Percentiles rank a stretch among this genome's conserved stretches.
phyloP scores from a whole-genome alignment of 1,140 invertebrate species.

The Probaryconus sp. region DNA sequence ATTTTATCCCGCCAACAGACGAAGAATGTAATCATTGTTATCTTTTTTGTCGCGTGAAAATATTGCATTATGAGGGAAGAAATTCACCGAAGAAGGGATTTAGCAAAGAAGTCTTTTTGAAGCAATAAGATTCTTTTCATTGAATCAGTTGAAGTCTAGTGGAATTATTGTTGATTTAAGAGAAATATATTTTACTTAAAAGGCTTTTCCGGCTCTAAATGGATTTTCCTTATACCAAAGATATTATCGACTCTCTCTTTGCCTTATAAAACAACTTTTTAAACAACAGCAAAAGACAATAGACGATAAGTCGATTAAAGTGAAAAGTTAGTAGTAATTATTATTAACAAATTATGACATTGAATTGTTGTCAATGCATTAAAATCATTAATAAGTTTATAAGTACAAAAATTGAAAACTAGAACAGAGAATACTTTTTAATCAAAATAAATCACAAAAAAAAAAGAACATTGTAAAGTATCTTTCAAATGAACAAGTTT shows the following conservation, averaged over 20 bases:
- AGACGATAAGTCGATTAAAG: too few relatives aligned
- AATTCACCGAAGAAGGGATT: conserved; percentile 10
- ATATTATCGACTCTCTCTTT: conserved; percentile 7
- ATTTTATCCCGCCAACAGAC: too few relatives aligned
- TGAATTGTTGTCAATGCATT: too few relatives aligned
- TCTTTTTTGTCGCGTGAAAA: conserved; percentile 3
- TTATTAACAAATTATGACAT: too few relatives aligned
- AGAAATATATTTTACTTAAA: conserved; percentile 27
- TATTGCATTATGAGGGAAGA: conserved; percentile 21
- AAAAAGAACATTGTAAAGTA: too few relatives aligned
- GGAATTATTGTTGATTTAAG: conserved; percentile 32
- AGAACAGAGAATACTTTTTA: too few relatives aligned
- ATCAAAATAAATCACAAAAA: too few relatives aligned
- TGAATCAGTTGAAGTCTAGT: conserved; percentile 22
- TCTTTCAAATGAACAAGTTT: conserved; percentile 11
- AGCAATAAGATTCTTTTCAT: conserved; percentile 34
- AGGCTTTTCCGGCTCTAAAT: conserved; percentile 14
- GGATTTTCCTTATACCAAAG: conserved; percentile 8
- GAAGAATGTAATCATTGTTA: not conserved
- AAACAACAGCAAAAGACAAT: too few relatives aligned
- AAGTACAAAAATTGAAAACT: not conserved
- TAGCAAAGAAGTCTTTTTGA: conserved; percentile 14
- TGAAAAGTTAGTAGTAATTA: too few relatives aligned
- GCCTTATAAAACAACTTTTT: conserved; percentile 7
- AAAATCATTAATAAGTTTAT: conserved; percentile 5